Evolutionary conservation across 2,113 vertebrate species (phyloP), one percentile per base, ranked within the genome.

Genomic region (Passer domesticus): DNA sequence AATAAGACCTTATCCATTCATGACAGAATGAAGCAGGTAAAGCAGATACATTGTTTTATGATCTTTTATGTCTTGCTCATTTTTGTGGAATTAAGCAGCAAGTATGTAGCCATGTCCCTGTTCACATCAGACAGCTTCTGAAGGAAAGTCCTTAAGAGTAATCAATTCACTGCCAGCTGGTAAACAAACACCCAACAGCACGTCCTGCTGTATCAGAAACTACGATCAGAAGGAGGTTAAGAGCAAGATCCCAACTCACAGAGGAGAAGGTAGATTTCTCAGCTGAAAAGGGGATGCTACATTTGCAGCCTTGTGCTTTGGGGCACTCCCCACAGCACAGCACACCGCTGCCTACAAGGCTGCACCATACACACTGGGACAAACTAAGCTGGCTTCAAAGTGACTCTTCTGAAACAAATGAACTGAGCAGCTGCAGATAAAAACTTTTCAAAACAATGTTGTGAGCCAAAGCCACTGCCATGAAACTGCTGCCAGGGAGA

Each of bases 331-430:
- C 7, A 4, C 0, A 18, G 11, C 9, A 21, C 13, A 58, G 46
- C 31, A 49, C 46, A 28, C 11, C 3, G 3, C 49, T 78, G n/a
- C 56, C 56, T 33, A 2, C 0, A 30, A 49, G 53, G 21, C 41
- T 52, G 59, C 37, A 66, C n/a, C 1, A 0, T 0, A 0, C 4
- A 7, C 24, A 19, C n/a, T 4, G 24, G 18, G 17, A 46, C 30
- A 16, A 60, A 39, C 37, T 41, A 33, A 58, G 17, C 33, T 22
- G 41, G 28, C 27, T 31, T 76, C 21, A 33, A 59, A 63, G 31
- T 12, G 63, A 39, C 21, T 10, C 39, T 56, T 28, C 43, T 1
- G 3, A 93, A 90, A 80, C 13, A 80, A 84, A 83, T 7, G 2
- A 85, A 68, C 41, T 16, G 27, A 83, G 63, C 30, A 69, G n/a